These are phyloP conservation scores for Endotricha flammealis DNA, from an alignment of 2,888 invertebrate species.

Conservation along the genomic window DNA sequence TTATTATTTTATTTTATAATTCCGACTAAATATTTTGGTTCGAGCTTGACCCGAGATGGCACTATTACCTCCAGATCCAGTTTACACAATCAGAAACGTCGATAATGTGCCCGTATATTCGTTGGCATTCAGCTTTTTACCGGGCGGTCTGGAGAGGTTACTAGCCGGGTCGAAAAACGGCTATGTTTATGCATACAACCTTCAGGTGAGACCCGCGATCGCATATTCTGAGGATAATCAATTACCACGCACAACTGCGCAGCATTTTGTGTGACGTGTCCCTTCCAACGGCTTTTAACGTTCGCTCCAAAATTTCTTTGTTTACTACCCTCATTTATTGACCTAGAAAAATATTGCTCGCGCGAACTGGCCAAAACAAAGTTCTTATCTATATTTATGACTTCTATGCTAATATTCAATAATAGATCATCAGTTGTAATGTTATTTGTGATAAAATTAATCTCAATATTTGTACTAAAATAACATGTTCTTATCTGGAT, in stretches of 20 bases:
- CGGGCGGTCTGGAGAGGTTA: constrained; percentile 79
- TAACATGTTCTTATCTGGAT: background rate
- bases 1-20: constrained; percentile 67
- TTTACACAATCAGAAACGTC: constrained; percentile 82
- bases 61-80: constrained; percentile 87
- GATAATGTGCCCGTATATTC: constrained; percentile 86
- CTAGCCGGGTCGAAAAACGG: constrained; percentile 87
- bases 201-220: constrained; percentile 78
- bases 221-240: constrained; percentile 42
- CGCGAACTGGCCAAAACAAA: constrained; percentile 23
- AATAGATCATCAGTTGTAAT: too few relatives aligned
- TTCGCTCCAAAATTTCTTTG: constrained; percentile 43
- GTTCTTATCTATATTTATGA: constrained; percentile 3
- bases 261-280: constrained; percentile 24
- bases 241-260: constrained; percentile 29
- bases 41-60: constrained; percentile 80
- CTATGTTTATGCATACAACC: constrained; percentile 86
- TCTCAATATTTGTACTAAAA: background rate
- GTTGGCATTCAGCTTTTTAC: constrained; percentile 81
- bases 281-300: constrained; percentile 23
- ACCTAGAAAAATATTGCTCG: constrained; percentile 50
- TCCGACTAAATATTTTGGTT: constrained; percentile 63
- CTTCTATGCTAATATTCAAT: background rate
- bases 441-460: background rate
- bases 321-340: constrained; percentile 63